Evolutionary conservation across 2,113 vertebrate genomes (phyloP), one percentile per base, ranked within the genome.

Genomic region (Chlorodrepanis virens): DNA sequence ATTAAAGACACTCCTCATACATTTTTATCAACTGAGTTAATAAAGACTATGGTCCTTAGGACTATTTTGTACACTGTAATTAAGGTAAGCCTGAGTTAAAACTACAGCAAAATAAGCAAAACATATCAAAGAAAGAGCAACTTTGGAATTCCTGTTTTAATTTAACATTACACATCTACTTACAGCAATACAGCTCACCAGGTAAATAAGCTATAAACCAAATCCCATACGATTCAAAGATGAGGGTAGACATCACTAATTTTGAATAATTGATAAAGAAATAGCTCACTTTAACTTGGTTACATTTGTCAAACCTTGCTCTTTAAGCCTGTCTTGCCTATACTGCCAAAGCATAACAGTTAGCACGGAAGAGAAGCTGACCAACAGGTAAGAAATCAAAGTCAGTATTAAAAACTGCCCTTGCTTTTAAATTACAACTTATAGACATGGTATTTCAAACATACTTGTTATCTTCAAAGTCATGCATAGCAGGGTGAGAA

Each of bases 381-480:
- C 69, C 75, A 82, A 59, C 8, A 60, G 18, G 4, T 86, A 70
- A 52, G 60, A 88, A 83, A 76, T 44, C 1, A 28, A 85, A 90
- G 8, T 17, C 35, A 52, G 0, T 33, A 85, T 20, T 67, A 14
- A 64, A 37, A 57, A 39, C 54, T 28, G 18, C 29, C 22, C 75
- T 53, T 94, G 53, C 53, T 75, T 93, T 81, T 76, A 60, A 84
- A 80, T 52, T 64, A 15, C 63, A 86, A 45, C 5, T 71, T 28
- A 47, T 21, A 77, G 45, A 83, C 24, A 77, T 10, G 14, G 16
- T 76, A 83, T 86, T 93, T 83, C 70, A 95, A 88, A 98, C 99
- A 93, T 98, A 99, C 99, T 99, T 99, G 95, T 98, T 98, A 93
- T 99, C 98, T 97, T 99, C 98, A 98, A 99, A 99, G 89, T 98